phyloP scores from a whole-genome alignment of 1,140 invertebrate species.

The Araneus ventricosus region DNA sequence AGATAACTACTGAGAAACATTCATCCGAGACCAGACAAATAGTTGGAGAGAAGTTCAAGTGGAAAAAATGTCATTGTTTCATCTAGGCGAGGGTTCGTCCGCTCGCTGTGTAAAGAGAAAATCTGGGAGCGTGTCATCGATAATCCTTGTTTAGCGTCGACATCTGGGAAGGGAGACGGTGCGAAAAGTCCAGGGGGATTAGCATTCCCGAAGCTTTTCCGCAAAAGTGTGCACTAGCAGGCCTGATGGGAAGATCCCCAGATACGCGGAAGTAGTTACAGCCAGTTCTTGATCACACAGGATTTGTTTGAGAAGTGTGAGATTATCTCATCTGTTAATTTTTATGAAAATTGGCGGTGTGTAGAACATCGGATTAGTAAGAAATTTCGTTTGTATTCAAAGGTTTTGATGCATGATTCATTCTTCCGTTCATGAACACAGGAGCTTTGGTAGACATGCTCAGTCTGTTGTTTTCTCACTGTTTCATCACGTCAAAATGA shows the following conservation, averaged over 20 bases:
- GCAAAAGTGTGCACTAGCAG: too few species aligned
- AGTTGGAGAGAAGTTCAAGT: neutral
- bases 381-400: too few species aligned
- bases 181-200: neutral
- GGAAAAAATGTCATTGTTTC: conserved; percentile 8
- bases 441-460: too few species aligned
- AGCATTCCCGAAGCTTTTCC: neutral
- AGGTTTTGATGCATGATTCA: too few species aligned
- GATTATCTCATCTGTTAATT: too few species aligned
- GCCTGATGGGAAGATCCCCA: neutral
- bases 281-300: too few species aligned
- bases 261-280: neutral
- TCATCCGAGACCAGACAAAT: neutral
- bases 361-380: too few species aligned
- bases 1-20: conserved; percentile 7
- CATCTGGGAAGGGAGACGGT: neutral
- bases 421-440: too few species aligned
- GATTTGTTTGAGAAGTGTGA: too few species aligned
- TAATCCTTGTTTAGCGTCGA: conserved; percentile 4
- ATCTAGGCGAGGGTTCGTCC: neutral
- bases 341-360: too few species aligned
- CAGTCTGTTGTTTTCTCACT: too few species aligned
- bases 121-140: neutral
- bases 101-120: neutral
- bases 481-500: too few species aligned